These are phyloP conservation scores for Panthera leo DNA, from an alignment of 2,113 vertebrate genomes.

Conservation along the genomic window DNA sequence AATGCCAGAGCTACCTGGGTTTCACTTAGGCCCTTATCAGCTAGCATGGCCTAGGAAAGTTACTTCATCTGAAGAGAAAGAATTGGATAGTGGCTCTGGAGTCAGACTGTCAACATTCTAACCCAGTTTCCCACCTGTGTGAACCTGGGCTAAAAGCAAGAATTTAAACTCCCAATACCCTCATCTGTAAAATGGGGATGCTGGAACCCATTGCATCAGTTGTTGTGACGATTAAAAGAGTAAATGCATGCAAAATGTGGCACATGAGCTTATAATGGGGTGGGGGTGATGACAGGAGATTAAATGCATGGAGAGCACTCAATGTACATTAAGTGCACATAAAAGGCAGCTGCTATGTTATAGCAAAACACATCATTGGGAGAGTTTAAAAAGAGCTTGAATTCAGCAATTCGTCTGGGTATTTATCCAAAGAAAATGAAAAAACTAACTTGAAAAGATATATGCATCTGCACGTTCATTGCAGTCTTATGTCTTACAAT, in stretches of 20 bases:
- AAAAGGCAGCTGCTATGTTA: background rate
- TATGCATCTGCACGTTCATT: background rate
- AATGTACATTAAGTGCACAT: background rate
- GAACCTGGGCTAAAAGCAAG: background rate
- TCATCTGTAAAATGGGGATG: background rate
- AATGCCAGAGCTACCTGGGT: background rate
- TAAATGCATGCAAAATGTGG: background rate
- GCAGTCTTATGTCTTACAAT: background rate
- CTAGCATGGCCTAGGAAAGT: background rate
- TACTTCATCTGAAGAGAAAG: background rate
- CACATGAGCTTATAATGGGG: background rate
- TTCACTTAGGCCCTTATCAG: background rate
- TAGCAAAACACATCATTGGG: background rate
- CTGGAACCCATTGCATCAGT: background rate
- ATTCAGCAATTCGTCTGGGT: background rate
- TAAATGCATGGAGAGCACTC: background rate
- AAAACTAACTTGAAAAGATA: background rate
- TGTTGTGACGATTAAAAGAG: background rate
- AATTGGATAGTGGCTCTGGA: background rate
- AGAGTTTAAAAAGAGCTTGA: conserved; percentile 31
- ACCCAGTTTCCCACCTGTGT: background rate
- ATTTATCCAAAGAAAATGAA: background rate
- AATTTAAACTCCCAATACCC: background rate
- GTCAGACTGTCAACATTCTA: background rate
- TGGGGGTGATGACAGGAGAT: background rate